These are phyloP conservation scores for Mormyrops attenuatus DNA, from an alignment of 2,797 vertebrate genomes.

Conservation along the genomic window DNA sequence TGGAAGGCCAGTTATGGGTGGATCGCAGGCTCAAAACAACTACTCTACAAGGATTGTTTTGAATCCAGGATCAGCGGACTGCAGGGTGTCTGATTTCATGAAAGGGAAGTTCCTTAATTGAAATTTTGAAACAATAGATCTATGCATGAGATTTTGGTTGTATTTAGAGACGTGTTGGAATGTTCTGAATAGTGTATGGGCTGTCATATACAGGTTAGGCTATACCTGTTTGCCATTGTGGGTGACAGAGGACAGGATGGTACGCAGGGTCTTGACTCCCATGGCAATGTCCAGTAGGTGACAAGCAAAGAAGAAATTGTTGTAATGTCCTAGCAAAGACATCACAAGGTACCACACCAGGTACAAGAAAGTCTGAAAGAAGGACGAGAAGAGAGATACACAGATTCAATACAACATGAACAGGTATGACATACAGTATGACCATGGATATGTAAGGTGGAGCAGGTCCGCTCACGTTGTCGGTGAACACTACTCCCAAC, in stretches of 20 bases:
- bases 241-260: conserved; percentile 89
- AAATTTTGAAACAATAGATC: not conserved
- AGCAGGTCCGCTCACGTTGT: conserved; percentile 73
- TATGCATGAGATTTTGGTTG: not conserved
- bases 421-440: not conserved
- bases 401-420: not conserved
- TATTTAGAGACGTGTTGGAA: not conserved
- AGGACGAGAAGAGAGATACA: not conserved
- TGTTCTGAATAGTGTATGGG: not conserved
- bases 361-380: conserved; percentile 81
- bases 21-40: not conserved
- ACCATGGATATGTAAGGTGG: not conserved
- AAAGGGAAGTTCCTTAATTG: not conserved
- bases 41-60: not conserved
- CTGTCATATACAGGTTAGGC: not conserved
- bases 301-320: conserved; percentile 88
- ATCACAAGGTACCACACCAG: conserved; percentile 87
- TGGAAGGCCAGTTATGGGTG: not conserved
- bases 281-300: conserved; percentile 92
- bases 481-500: conserved; percentile 87
- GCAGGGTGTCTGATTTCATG: not conserved
- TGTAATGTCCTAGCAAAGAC: conserved; percentile 90
- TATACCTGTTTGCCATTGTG: conserved; percentile 94
- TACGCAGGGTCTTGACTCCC: conserved; percentile 88
- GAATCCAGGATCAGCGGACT: not conserved